Evolutionary conservation across 2,888 invertebrate genomes (phyloP), one percentile per base, ranked within the genome.

Genomic region (Cyaniris semiargus): DNA sequence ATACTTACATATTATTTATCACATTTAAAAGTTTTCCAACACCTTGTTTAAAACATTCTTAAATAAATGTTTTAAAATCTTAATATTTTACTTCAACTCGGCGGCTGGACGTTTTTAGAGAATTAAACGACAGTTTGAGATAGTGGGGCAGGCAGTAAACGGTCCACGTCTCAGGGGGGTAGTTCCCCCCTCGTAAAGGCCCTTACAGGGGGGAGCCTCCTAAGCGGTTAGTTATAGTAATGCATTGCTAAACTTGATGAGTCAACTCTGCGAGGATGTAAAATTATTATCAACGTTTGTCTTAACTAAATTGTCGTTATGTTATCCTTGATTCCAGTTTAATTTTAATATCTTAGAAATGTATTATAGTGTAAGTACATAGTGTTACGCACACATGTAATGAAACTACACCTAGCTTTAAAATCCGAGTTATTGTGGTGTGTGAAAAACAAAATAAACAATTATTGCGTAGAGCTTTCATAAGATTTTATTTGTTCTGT

Each of bases 241-340:
- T 86, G 86, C 83, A 85, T 82, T 85, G 83, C 85, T 89, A 86
- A 87, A 87, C 85, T 86, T 87, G 86, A 89, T 86, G 85, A 88
- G 88, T 86, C 78, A 72, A 74, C 79, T 75, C 79, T 23, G 77
- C 76, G 48, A 66, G 78, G 56, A 78, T 78, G 70, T 79, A 77
- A 56, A 76, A 79, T 80, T 80, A 76, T 79, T 75, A 76, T 44
- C 76, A 48, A 58, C 81, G 79, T 81, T 81, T 78, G 78, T 79
- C 79, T 78, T 78, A 79, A 79, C 80, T 80, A 80, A 78, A 79
- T 72, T 38, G 77, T 70, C 70, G 78, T 72, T 44, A 70, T 38
- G 44, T 31, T n/a, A 60, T 77, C 77, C 77, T 80, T 72, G 76
- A 77, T 58, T 66, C 3, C 6, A 56, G 56, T 48, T 48, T 0